phyloP scores from a whole-genome alignment of 2,113 vertebrate genomes.

The Noturus placidus region DNA sequence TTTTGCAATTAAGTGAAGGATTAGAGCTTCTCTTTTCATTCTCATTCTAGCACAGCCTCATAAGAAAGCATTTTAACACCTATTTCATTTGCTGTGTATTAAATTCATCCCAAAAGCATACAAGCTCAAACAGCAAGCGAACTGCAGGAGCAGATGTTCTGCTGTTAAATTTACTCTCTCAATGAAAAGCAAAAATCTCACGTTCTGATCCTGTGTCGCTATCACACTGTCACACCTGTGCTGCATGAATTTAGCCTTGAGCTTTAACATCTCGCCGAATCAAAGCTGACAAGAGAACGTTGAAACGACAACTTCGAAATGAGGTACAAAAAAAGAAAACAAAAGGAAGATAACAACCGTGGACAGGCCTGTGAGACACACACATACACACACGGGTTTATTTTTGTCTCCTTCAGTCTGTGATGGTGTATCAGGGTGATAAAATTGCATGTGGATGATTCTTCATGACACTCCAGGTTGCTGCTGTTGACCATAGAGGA shows the following conservation, averaged over 20 bases:
- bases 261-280: background rate
- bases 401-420: background rate
- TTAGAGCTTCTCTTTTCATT: background rate
- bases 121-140: background rate
- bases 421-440: conserved; percentile 3
- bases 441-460: conserved; percentile 24
- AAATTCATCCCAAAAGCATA: background rate
- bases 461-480: background rate
- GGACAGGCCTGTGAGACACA: background rate
- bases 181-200: background rate
- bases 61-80: background rate
- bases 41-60: background rate
- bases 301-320: background rate
- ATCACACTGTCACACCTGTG: background rate
- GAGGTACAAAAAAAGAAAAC: background rate
- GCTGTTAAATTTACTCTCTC: background rate
- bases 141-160: background rate
- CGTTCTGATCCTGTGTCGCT: background rate
- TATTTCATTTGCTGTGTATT: background rate
- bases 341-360: conserved; percentile 17
- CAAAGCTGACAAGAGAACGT: background rate
- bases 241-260: conserved; percentile 1
- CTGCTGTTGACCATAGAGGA: conserved; percentile 15
- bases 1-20: conserved; percentile 27
- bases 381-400: background rate